Conservation (phyloP, 2,113 vertebrate genomes). For the Antechinus stuartii region DNA sequence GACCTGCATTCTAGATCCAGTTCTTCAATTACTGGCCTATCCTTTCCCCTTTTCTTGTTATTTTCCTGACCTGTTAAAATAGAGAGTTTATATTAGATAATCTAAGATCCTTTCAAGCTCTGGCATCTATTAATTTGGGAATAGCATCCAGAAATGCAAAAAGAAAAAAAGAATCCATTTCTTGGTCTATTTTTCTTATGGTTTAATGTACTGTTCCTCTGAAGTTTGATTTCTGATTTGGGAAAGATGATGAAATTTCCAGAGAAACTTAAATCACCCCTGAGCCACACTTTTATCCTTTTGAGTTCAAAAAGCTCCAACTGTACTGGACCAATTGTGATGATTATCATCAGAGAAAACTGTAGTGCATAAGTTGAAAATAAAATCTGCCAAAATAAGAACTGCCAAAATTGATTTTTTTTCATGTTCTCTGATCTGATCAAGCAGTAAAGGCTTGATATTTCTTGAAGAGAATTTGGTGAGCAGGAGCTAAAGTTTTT, state of each 20-base stretch:
- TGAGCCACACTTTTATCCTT: neutral
- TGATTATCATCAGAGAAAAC: slow-evolving; percentile 45
- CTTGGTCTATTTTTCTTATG: neutral
- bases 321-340: neutral
- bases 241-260: neutral
- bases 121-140: neutral
- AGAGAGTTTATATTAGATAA: neutral
- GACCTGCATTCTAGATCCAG: neutral
- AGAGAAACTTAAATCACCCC: neutral
- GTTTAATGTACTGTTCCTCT: neutral
- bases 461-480: slow-evolving; percentile 33
- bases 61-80: neutral
- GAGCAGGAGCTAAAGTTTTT: neutral
- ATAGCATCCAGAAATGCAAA: neutral
- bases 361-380: slow-evolving; percentile 49
- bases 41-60: neutral
- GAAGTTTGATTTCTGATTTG: neutral
- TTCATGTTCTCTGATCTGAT: slow-evolving; percentile 58
- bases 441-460: slow-evolving; percentile 9
- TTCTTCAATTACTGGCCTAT: neutral
- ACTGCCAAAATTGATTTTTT: slow-evolving; percentile 59
- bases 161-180: neutral
- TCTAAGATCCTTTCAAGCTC: neutral
- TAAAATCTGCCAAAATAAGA: slow-evolving; percentile 58
- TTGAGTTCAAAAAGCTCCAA: slow-evolving; percentile 41